phyloP scores from a whole-genome alignment of 2,888 invertebrate genomes.

The Drosophila anomalata region DNA sequence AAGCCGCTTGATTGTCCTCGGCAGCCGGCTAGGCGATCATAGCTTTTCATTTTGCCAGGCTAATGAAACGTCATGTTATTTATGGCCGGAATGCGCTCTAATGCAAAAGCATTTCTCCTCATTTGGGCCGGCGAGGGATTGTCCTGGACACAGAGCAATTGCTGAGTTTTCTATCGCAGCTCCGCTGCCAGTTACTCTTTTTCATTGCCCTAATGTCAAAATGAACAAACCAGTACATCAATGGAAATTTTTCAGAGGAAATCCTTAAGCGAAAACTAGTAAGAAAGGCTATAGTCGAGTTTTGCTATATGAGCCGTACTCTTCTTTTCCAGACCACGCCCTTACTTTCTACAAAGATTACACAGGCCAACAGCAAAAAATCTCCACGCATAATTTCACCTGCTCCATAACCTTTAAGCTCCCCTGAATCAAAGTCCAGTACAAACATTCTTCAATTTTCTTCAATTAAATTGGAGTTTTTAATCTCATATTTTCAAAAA shows the following conservation, averaged over 20 bases:
- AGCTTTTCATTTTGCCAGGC: slow-evolving; percentile 71
- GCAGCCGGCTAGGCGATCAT: slow-evolving; percentile 63
- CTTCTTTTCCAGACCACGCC: no score
- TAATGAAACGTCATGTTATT: slow-evolving; percentile 78
- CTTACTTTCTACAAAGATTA: no score
- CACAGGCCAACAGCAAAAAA: no score
- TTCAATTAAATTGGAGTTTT: no score
- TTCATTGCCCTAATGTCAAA: background rate
- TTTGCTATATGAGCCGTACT: no score
- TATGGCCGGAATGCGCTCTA: slow-evolving; percentile 69
- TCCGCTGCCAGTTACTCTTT: background rate
- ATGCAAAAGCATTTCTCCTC: slow-evolving; percentile 75
- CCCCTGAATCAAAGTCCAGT: no score
- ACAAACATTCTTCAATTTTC: no score
- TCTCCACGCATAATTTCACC: no score
- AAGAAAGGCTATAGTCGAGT: no score
- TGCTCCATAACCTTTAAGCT: no score
- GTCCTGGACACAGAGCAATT: slow-evolving; percentile 4
- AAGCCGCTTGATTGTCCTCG: slow-evolving; percentile 41
- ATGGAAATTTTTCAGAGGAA: background rate
- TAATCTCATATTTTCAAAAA: no score
- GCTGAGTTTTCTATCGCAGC: background rate
- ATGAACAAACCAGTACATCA: background rate
- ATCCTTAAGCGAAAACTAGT: background rate
- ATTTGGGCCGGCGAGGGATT: slow-evolving; percentile 39